phyloP scores from a whole-genome alignment of 2,888 invertebrate species.

The Meganola albula region DNA sequence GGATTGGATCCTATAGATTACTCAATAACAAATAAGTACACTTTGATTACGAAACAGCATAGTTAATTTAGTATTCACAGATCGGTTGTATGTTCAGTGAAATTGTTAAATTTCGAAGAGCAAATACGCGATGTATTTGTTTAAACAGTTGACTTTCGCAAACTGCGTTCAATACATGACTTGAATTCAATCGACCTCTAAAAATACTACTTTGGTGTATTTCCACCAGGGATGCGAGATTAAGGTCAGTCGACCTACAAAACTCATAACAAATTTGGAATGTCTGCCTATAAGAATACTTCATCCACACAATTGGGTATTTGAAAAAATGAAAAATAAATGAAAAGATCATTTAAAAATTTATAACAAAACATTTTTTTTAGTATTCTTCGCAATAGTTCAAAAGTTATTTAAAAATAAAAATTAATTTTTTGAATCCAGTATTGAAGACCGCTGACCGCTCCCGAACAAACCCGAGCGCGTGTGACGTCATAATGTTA shows the following conservation, averaged over 20 bases:
- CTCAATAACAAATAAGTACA: too few species aligned
- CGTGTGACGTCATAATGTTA: too few species aligned
- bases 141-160: slow-evolving; percentile 61
- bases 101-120: slow-evolving; percentile 65
- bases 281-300: background rate
- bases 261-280: background rate
- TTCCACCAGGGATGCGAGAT: too few species aligned
- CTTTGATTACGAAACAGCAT: slow-evolving; percentile 29
- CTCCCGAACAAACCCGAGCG: too few species aligned
- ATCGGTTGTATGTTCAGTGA: slow-evolving; percentile 53
- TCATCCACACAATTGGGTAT: background rate
- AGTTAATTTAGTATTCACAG: slow-evolving; percentile 49
- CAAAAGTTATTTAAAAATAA: too few species aligned
- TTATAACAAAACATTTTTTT: background rate
- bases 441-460: too few species aligned
- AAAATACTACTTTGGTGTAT: too few species aligned
- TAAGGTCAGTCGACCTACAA: slow-evolving; percentile 28
- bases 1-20: too few species aligned
- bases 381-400: too few species aligned
- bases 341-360: slow-evolving; percentile 14
- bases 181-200: slow-evolving; percentile 29
- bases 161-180: slow-evolving; percentile 43
- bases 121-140: slow-evolving; percentile 50
- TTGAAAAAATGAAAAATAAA: background rate
- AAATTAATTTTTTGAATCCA: too few species aligned